Evolutionary conservation across 2,113 vertebrate genomes (phyloP).

Genomic region (Artemisiospiza belli): DNA sequence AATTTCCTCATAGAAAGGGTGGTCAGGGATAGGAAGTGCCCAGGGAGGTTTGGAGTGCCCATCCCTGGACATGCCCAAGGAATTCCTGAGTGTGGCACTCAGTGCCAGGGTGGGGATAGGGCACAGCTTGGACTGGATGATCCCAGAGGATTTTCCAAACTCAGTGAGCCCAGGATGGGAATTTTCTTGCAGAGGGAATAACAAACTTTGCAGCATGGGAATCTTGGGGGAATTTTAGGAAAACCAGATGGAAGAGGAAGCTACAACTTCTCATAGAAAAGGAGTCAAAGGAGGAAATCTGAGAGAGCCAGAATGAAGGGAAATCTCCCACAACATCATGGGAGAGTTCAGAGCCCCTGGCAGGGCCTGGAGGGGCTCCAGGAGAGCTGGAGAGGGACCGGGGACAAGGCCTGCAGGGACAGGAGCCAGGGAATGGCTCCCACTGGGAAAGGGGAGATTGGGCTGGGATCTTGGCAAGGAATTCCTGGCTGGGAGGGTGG

Average conservation of each 20-base stretch:
- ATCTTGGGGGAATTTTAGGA: neutral
- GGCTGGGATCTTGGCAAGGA: neutral
- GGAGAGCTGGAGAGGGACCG: neutral
- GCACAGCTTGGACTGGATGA: rapidly evolving
- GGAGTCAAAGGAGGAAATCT: neutral
- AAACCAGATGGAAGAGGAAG: neutral
- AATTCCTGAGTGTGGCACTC: neutral
- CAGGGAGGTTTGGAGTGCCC: neutral
- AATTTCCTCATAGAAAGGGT: neutral
- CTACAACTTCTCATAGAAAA: neutral
- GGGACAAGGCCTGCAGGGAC: neutral
- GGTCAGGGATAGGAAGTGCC: neutral
- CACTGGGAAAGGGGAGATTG: too few relatives aligned
- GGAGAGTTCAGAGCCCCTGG: rapidly evolving
- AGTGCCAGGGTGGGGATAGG: rapidly evolving
- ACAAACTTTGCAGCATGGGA: rapidly evolving
- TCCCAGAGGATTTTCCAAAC: rapidly evolving
- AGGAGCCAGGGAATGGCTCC: neutral
- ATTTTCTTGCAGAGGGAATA: neutral
- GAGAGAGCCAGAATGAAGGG: rapidly evolving
- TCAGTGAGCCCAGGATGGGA: neutral
- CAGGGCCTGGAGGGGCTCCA: neutral
- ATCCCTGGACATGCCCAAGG: neutral
- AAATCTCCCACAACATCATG: neutral
- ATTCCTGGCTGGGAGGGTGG: neutral